Base-by-base conservation (phyloP, 1,140 invertebrate species). In the Lordiphosa clarofinis region DNA sequence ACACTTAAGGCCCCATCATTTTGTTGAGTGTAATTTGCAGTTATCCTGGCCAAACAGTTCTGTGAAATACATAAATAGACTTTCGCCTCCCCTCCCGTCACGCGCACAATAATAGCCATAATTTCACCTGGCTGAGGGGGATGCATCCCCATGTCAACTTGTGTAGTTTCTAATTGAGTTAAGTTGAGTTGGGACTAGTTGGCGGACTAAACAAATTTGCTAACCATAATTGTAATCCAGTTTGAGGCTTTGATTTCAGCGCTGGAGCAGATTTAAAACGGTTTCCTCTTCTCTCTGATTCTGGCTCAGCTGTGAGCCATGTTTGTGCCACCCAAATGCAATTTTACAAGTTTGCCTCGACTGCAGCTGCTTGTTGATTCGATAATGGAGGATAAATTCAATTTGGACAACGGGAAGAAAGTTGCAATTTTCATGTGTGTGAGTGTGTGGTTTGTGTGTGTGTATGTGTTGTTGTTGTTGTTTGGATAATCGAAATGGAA, bases 211-310 rank as follows among this genome's bases (percentile, higher is more conserved):
- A 67, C 60, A 37, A 65, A 37, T 42, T 61, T 31, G 59, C 76
- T 74, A 63, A 88, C 87, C 87, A 88, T 88, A 88, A 86, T 88
- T 88, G 82, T 88, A 88, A 88, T 88, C 87, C 87, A 88, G 87
- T 86, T 88, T 88, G 87, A 84, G 73, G 87, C 73, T 81, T 88
- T 88, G 66, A 68, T 82, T 59, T 79, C 69, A 56, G 65, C 64
- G 40, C 38, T 67, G 56, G 28, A 47, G 63, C 53, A 67, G 63
- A 81, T 59, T 62, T 24, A 48, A 19, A 21, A 13, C 5, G 39
- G 60, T 21, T 40, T 40, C 52, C 43, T 24, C 31, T 37, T 64
- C 21, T 19, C 42, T 38, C 19, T n/a, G 10, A 15, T 11, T 9
- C 11, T 46, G 50, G 58, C 60, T 63, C 40, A 69, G 65, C 56